phyloP scores from a whole-genome alignment of 2,888 invertebrate species.

The Junonia oenone region DNA sequence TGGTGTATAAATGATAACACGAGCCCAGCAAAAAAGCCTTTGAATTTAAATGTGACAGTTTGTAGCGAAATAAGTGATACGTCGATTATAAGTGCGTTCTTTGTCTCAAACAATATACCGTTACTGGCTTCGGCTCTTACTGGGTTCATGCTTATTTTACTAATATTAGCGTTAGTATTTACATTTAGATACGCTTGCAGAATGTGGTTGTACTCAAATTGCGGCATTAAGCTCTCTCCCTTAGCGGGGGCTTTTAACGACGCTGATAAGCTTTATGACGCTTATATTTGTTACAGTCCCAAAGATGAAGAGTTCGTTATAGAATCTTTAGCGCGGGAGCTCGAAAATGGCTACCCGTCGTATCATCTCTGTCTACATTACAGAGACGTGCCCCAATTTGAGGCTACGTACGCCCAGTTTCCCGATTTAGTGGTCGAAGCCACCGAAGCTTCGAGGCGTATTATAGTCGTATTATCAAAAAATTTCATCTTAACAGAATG shows the following conservation, averaged over 20 bases:
- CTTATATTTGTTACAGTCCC: conserved; percentile 95
- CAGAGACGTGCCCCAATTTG: conserved; percentile 87
- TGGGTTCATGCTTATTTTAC: conserved; percentile 86
- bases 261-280: conserved; percentile 93
- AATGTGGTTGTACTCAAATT: conserved; percentile 93
- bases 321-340: conserved; percentile 89
- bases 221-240: conserved; percentile 90
- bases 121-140: conserved; percentile 88
- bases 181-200: conserved; percentile 92
- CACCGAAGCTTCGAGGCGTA: conserved; percentile 91
- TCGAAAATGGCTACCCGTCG: conserved; percentile 89
- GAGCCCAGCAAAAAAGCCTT: conserved; percentile 84
- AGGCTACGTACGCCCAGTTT: conserved; percentile 84
- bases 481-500: conserved; percentile 95
- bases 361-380: conserved; percentile 94
- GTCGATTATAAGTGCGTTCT: conserved; percentile 88
- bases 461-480: conserved; percentile 91
- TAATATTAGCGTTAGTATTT: conserved; percentile 88
- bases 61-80: conserved; percentile 91
- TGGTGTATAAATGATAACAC: conserved; percentile 87
- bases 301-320: conserved; percentile 95
- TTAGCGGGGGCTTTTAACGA: conserved; percentile 86
- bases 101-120: conserved; percentile 90
- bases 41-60: conserved; percentile 90
- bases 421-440: conserved; percentile 90